Conservation (phyloP, 2,888 invertebrate species). For the Lasioglossum zephyrum region DNA sequence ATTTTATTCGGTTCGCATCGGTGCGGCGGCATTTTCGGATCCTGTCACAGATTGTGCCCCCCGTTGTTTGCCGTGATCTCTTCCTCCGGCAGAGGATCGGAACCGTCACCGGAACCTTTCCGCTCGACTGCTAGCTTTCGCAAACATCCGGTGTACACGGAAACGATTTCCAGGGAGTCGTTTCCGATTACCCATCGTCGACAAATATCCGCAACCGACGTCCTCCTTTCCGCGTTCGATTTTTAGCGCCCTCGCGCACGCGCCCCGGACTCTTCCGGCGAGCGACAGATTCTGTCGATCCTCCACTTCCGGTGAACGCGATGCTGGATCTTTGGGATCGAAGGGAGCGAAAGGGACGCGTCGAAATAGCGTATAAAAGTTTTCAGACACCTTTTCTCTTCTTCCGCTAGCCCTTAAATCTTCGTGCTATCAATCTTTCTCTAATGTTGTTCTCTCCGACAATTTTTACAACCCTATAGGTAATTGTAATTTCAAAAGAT, state of each 20-base stretch:
- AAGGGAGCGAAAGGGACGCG: background rate
- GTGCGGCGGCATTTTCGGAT: background rate
- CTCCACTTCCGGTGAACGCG: background rate
- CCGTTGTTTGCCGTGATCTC: background rate
- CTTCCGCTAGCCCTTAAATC: background rate
- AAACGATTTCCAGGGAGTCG: constrained; percentile 13
- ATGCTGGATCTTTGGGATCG: background rate
- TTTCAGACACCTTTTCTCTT: background rate
- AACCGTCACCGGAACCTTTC: background rate
- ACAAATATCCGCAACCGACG: background rate
- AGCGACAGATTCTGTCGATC: background rate
- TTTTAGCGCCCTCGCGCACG: background rate
- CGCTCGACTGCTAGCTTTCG: background rate
- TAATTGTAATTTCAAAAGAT: too few relatives aligned
- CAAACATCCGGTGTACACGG: constrained; percentile 13
- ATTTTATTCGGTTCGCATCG: background rate
- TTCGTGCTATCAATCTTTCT: background rate
- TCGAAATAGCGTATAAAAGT: background rate
- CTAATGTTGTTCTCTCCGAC: too few relatives aligned
- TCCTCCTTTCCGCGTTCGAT: background rate
- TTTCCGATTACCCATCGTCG: constrained; percentile 10
- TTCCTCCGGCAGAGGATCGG: background rate
- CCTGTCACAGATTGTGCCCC: background rate
- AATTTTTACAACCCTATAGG: too few relatives aligned
- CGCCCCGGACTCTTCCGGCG: background rate